Evolutionary conservation across 2,113 vertebrate genomes (phyloP), one percentile per base, ranked within the genome.

Genomic region (Poeciliopsis occidentalis): DNA sequence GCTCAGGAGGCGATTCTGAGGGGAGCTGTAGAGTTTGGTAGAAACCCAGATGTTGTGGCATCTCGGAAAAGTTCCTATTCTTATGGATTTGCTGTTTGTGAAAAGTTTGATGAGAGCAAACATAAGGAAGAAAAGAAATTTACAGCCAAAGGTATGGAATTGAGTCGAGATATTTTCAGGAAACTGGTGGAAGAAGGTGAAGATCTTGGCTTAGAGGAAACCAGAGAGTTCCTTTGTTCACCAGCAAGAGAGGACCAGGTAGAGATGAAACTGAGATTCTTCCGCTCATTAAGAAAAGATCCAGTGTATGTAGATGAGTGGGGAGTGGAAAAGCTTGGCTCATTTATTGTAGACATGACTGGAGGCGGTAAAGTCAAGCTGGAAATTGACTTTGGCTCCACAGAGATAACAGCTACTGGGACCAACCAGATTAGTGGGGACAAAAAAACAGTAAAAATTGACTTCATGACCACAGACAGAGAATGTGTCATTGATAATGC

Each of bases 321-420:
- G 51, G 75, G 75, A 29, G 24, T 79, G 3, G 22, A 82, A 12
- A 0, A 44, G 1, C 26, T 71, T 31, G 67, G 51, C 1, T 73
- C 44, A 24, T 47, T 78, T 10, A 0, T 17, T 13, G 75, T 77
- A 17, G 12, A 32, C 24, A 73, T 81, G 72, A 22, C 3, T 8
- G 12, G 19, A 0, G 72, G 79, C 24, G 19, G 84, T 4, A 6
- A 24, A 13, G 26, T 85, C 10, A 73, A 12, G 3, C 17, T 87
- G 22, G 31, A 84, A 26, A 31, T 87, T 30, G 67, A n/a, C 24
- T 85, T 85, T 83, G 86, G 83, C 17, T 76, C 29, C 29, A 78
- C 77, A 29, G 86, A 83, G 51, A 79, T 83, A 17, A 31, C 26
- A 60, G 77, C 73, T 1, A 87, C 70, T 31, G 86, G 63, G n/a